A percentile compares a stretch with the other conserved stretches of the same genome.
Evolutionary conservation across 2,888 invertebrate genomes (phyloP).

Genomic region (Cryptus viduatorius): DNA sequence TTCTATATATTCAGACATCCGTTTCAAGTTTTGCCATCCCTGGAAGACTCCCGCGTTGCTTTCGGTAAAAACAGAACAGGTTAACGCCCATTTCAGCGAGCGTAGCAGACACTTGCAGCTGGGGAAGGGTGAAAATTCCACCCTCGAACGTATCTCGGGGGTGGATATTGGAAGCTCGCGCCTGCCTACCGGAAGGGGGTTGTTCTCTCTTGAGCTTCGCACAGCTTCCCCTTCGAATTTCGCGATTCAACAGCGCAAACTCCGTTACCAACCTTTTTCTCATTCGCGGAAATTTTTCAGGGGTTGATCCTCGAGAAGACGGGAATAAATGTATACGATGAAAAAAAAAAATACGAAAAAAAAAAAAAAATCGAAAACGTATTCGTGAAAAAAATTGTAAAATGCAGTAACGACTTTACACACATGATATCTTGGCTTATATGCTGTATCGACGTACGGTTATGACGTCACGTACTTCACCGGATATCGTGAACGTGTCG

Average conservation of each 20-base stretch:
- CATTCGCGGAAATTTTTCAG: slow-evolving; percentile 47
- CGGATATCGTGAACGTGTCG: slow-evolving; percentile 83
- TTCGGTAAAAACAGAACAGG: slow-evolving; percentile 41
- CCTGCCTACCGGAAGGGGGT: slow-evolving; percentile 45
- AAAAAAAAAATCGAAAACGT: slow-evolving; percentile 5
- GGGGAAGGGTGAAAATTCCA: slow-evolving; percentile 38
- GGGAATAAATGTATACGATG: background rate
- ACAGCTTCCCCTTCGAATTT: slow-evolving; percentile 19
- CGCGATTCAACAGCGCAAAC: slow-evolving; percentile 50
- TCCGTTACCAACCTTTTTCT: slow-evolving; percentile 40
- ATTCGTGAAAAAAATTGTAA: slow-evolving; percentile 27
- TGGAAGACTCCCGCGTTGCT: slow-evolving; percentile 21
- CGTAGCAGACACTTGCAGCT: slow-evolving; percentile 2
- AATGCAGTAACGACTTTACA: slow-evolving; percentile 58
- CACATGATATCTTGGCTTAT: slow-evolving; percentile 52
- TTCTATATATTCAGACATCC: slow-evolving; percentile 16
- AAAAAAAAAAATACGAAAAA: slow-evolving; percentile 28
- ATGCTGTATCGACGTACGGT: slow-evolving; percentile 68
- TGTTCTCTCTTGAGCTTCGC: slow-evolving; percentile 49
- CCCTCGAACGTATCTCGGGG: slow-evolving; percentile 18
- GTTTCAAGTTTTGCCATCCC: slow-evolving; percentile 46
- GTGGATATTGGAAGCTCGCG: slow-evolving; percentile 33
- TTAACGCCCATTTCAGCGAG: slow-evolving; percentile 52
- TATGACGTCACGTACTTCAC: slow-evolving; percentile 83
- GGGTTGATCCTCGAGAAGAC: background rate